These are phyloP conservation scores for Crotalus horridus DNA, from an alignment of 2,113 vertebrate species.

Conservation along the genomic window DNA sequence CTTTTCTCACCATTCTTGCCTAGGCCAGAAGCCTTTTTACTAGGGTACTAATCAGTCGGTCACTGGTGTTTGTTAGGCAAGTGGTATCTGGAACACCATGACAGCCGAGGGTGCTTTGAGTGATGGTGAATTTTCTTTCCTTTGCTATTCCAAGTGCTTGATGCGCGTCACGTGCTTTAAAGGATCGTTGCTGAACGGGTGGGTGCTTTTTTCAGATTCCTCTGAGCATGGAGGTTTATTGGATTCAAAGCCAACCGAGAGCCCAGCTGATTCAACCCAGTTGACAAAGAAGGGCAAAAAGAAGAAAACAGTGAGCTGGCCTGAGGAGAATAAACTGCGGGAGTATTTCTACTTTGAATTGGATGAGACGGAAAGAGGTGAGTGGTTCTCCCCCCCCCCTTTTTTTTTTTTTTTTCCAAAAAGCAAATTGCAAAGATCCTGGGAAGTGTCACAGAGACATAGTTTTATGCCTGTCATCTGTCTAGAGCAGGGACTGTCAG, in stretches of 20 bases:
- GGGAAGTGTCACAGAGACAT: neutral
- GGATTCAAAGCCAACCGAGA: slow-evolving; percentile 69
- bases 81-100: neutral
- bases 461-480: neutral
- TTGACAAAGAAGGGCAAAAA: slow-evolving; percentile 88
- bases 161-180: neutral
- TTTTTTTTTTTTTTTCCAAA: too few relatives aligned
- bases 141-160: neutral
- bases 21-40: neutral
- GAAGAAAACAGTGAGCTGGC: slow-evolving; percentile 91
- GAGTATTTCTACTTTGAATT: slow-evolving; percentile 94
- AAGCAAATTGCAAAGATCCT: neutral
- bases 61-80: neutral
- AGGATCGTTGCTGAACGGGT: neutral
- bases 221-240: slow-evolving; percentile 71
- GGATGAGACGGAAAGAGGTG: slow-evolving; percentile 92
- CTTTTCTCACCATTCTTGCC: neutral
- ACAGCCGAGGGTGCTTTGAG: neutral
- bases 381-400: neutral
- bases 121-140: neutral
- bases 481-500: neutral
- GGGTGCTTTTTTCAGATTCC: slow-evolving; percentile 50
- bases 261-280: slow-evolving; percentile 48
- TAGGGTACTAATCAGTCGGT: neutral
- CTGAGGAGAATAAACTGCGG: slow-evolving; percentile 85